Evolutionary conservation across 2,888 invertebrate species (phyloP), one percentile per base, ranked within the genome.

Genomic region (Troilus luridus): DNA sequence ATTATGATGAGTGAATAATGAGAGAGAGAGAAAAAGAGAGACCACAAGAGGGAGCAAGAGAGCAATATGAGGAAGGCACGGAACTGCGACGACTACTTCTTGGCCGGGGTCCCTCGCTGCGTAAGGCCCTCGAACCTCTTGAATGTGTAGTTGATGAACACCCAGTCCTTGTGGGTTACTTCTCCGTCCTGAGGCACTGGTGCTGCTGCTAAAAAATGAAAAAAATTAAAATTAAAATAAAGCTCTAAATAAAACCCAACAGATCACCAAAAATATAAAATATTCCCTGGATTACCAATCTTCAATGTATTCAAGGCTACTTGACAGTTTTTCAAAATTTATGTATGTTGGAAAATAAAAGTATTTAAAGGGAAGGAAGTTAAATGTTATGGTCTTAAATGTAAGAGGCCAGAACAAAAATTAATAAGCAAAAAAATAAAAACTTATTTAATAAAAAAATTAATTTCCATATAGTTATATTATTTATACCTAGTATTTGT

Each of bases 71-170:
- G n/a, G 62, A 90, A 90, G 90, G 90, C 90, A 90, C 90, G 60
- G 64, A 58, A 12, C 72, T n/a, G 60, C 24, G 54, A 72, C 9
- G n/a, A 72, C 64, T 95, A 97, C 95, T 97, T 97, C 95, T 97
- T 97, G 93, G 96, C 96, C 88, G 97, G 97, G 92, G 97, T 96
- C 92, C 98, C 98, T 93, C 98, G 96, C 94, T 98, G 98, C 90
- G 98, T 98, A 93, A 99, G 96, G 59, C 98, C 99, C 95, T 99
- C 99, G 95, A 99, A 99, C 93, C 99, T 96, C 95, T 99, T 99
- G 96, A 99, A 99, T 92, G 99, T 99, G 95, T 99, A 99, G 95
- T 99, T 99, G 94, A 99, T 99, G 95, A 99, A 99, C 93, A 99
- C 99, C 98, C 99, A 99, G 96, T 99, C 99, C 95, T 99, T 99